phyloP scores from a whole-genome alignment of 1,140 invertebrate genomes.

The Harpegnathos saltator region DNA sequence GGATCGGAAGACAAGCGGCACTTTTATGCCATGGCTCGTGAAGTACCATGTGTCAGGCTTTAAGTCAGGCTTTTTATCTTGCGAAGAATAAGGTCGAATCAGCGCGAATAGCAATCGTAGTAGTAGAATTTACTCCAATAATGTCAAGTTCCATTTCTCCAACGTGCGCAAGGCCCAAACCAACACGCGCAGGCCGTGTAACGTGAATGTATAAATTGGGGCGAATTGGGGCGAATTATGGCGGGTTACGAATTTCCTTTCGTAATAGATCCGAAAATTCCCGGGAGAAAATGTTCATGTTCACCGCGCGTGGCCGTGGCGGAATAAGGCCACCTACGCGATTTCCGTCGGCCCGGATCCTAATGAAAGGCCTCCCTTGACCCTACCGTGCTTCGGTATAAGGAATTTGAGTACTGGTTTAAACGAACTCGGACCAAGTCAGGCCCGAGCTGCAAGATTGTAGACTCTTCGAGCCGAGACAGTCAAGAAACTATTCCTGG shows the following conservation, averaged over 20 bases:
- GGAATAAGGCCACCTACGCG: constrained; percentile 48
- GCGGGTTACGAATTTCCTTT: background rate
- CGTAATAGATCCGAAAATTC: constrained; percentile 16
- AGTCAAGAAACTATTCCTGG: constrained; percentile 35
- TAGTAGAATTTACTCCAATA: too few species aligned
- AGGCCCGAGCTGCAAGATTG: constrained; percentile 39
- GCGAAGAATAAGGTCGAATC: too few species aligned
- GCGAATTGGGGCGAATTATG: too few species aligned
- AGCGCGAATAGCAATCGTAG: too few species aligned
- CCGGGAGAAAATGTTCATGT: constrained; percentile 11
- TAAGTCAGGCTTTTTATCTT: too few species aligned
- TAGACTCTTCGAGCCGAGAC: constrained; percentile 9
- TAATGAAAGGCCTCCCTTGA: constrained; percentile 52
- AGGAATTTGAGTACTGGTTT: constrained; percentile 51
- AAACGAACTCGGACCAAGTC: constrained; percentile 38
- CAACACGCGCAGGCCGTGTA: too few species aligned
- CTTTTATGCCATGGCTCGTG: too few species aligned
- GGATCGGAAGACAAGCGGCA: background rate
- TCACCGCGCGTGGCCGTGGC: background rate
- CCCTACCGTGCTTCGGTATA: constrained; percentile 13
- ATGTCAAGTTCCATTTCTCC: too few species aligned
- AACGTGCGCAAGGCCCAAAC: too few species aligned
- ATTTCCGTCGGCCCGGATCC: constrained; percentile 32
- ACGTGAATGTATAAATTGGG: background rate
- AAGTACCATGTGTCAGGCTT: too few species aligned